Base-by-base conservation (phyloP, 2,113 vertebrate genomes). In the Nipponia nippon region DNA sequence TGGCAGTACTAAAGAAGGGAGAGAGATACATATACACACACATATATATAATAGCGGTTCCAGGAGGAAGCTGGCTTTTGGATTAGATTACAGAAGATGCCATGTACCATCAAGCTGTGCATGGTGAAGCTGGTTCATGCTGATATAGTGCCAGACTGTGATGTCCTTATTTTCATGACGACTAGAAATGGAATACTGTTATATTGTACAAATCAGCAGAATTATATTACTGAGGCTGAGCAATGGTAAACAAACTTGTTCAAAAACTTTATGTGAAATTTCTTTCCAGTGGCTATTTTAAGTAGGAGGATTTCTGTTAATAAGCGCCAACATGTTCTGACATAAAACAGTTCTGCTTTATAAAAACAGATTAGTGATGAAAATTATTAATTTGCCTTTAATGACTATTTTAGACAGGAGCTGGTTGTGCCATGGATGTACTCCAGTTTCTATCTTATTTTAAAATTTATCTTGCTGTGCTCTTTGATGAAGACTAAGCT, bases 21-120 rank as follows among this genome's bases (percentile, higher is more conserved):
- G 2, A 55, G 7, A 17, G 0, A 8, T 6, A 42, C 4, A 13
- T 18, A 49, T 10, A 21, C 29, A 55, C 13, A 11, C 16, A 38
- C 8, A 15, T 7, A 50, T 10, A 49, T 49, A 23, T 10, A 44
- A 34, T 6, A 53, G 11, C 2, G 42, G 2, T 52, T 70, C 3
- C 16, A 53, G 27, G 8, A 73, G 8, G 25, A 71, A 72, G 22
- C 11, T n/a, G 14, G 12, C 9, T 55, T 72, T n/a, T 69, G 25
- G 6, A 63, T 87, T 47, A 89, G 5, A 5, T 52, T 61, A 49
- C 13, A 71, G 26, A 38, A 71, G 15, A 5, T 58, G 15, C 7
- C 47, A 44, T 0, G 1, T 44, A 14, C 16, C 10, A 52, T 20
- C 20, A 42, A 42, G 11, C 11, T n/a, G 19, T 36, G 9, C 13